Percentiles rank a stretch among this genome's conserved stretches.
phyloP scores from a whole-genome alignment of 2,888 invertebrate genomes.

The Drosophila lacicola region DNA sequence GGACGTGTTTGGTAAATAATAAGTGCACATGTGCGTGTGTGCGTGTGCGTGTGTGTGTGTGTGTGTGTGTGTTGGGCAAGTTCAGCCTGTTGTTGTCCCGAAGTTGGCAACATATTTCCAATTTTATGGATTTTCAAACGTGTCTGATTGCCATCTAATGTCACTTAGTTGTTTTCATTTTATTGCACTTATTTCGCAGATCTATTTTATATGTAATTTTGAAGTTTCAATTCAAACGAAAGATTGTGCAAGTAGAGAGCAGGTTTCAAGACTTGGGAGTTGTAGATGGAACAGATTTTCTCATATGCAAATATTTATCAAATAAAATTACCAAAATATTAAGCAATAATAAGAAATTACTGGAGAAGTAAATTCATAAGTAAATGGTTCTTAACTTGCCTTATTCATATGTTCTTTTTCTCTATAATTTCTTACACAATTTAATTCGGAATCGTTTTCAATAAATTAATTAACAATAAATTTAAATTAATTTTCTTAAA shows the following conservation, averaged over 20 bases:
- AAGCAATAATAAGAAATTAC: too few species aligned
- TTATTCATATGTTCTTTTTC: too few species aligned
- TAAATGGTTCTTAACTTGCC: too few species aligned
- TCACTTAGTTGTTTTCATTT: slow-evolving; percentile 63
- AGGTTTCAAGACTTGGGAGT: too few species aligned
- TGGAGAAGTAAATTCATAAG: too few species aligned
- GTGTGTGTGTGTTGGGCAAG: slow-evolving; percentile 25
- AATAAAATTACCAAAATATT: too few species aligned
- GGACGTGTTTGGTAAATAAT: slow-evolving; percentile 78
- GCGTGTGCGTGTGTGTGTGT: neutral
- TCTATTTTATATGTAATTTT: slow-evolving; percentile 35
- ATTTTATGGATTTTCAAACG: slow-evolving; percentile 76
- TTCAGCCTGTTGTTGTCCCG: slow-evolving; percentile 20
- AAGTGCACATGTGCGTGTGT: slow-evolving; percentile 50
- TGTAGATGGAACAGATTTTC: too few species aligned
- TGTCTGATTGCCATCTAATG: slow-evolving; percentile 76
- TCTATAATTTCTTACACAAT: too few species aligned
- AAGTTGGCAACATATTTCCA: slow-evolving; percentile 73
- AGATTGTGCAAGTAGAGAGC: neutral
- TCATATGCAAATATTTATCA: too few species aligned
- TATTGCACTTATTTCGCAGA: slow-evolving; percentile 59
- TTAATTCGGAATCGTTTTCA: too few species aligned
- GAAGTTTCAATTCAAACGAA: slow-evolving; percentile 43
- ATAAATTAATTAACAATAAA: too few species aligned
- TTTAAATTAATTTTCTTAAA: too few species aligned